phyloP scores from a whole-genome alignment of 2,888 invertebrate species.

The Nomada ferruginata region DNA sequence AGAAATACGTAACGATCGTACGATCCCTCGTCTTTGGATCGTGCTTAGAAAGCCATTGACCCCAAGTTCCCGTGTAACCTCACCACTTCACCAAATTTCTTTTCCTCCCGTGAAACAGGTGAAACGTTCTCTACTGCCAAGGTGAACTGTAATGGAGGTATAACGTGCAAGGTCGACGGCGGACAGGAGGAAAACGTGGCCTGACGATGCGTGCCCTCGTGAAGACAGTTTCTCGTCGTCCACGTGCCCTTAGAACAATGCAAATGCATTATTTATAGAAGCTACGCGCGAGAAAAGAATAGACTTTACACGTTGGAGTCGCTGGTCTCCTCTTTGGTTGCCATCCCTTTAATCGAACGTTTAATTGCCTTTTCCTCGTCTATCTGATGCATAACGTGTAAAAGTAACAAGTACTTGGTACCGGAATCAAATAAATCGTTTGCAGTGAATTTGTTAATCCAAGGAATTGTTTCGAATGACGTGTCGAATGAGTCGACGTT shows the following conservation, averaged over 20 bases:
- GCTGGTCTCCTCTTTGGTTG: background rate
- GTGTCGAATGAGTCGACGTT: too few species aligned
- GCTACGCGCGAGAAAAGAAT: background rate
- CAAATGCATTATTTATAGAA: conserved; percentile 28
- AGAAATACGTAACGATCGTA: too few species aligned
- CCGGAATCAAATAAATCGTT: too few species aligned
- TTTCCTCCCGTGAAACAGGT: too few species aligned
- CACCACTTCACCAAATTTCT: background rate
- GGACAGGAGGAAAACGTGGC: background rate
- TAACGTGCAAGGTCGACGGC: background rate
- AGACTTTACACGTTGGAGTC: background rate
- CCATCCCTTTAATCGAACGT: too few species aligned
- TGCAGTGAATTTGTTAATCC: too few species aligned
- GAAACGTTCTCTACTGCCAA: background rate
- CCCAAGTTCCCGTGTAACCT: background rate
- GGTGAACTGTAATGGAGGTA: background rate
- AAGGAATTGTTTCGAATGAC: too few species aligned
- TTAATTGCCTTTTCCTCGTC: too few species aligned
- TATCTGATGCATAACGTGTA: too few species aligned
- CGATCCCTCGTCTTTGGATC: background rate
- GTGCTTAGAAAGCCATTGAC: background rate
- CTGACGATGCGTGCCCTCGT: background rate
- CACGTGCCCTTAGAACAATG: conserved; percentile 10
- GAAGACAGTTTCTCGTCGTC: background rate
- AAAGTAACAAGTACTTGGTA: too few species aligned